Percentiles rank a stretch among this genome's conserved stretches.
These are phyloP conservation scores for Spea multiplicata DNA, from an alignment of 2,113 vertebrate genomes.

Conservation along the genomic window DNA sequence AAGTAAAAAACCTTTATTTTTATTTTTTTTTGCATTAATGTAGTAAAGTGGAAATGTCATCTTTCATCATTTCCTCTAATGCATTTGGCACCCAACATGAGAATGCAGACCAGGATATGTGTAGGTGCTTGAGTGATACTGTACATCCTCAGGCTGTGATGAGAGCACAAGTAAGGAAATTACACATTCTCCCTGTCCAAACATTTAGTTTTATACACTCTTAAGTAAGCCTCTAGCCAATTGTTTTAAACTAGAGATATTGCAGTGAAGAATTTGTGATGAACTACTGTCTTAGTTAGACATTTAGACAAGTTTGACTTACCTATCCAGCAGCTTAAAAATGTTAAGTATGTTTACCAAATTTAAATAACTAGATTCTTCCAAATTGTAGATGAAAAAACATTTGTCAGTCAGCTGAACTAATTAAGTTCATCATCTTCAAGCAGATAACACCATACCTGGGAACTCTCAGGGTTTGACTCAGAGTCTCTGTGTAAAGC, in stretches of 20 bases:
- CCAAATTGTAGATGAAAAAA: neutral
- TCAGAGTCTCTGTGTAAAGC: too few species aligned
- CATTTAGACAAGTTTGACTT: neutral
- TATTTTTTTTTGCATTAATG: too few species aligned
- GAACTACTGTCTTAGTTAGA: neutral
- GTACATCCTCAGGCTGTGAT: constrained; percentile 38
- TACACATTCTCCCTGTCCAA: constrained; percentile 39
- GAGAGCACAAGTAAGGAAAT: constrained; percentile 33
- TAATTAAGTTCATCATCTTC: too few species aligned
- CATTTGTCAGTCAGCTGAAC: too few species aligned
- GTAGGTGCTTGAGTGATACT: constrained; percentile 37
- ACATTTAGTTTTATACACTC: constrained; percentile 35
- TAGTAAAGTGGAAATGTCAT: neutral
- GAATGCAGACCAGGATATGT: constrained; percentile 39
- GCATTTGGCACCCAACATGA: constrained; percentile 32
- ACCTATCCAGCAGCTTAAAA: neutral
- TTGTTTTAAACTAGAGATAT: neutral
- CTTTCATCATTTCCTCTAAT: neutral
- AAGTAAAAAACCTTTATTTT: too few species aligned
- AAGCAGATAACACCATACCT: too few species aligned
- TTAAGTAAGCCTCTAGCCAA: neutral
- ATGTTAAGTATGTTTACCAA: neutral
- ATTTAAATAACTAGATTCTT: constrained; percentile 1
- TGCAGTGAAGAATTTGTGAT: neutral
- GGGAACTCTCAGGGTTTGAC: too few species aligned